Conservation (phyloP, 2,797 vertebrate genomes). For the Emys orbicularis region DNA sequence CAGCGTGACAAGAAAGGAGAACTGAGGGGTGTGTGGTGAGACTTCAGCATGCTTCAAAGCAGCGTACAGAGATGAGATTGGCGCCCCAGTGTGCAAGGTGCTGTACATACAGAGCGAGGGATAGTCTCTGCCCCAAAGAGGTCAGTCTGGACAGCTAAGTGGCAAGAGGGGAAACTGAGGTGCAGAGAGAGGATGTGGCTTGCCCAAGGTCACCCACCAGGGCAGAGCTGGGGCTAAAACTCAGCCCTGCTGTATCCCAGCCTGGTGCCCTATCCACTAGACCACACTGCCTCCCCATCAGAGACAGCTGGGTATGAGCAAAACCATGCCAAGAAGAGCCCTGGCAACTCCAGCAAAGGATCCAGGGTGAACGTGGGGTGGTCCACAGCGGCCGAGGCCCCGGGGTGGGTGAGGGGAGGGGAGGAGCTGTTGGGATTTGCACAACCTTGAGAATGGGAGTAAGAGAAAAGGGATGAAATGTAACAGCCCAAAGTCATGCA, state of each 20-base stretch:
- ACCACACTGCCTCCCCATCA: neutral
- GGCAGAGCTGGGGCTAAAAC: too few species aligned
- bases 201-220: too few species aligned
- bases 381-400: too few species aligned
- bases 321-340: neutral
- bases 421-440: neutral
- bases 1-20: neutral
- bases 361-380: too few species aligned
- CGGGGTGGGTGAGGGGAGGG: neutral
- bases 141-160: neutral
- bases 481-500: neutral
- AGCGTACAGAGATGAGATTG: neutral
- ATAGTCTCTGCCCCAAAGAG: neutral
- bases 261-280: neutral
- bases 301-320: neutral
- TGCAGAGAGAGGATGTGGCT: too few species aligned
- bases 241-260: neutral
- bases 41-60: neutral
- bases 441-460: neutral
- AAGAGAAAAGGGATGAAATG: neutral
- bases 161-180: neutral
- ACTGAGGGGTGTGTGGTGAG: neutral
- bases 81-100: neutral
- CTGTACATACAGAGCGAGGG: neutral
- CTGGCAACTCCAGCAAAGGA: neutral